Conservation (phyloP, 2,113 vertebrate genomes). For the Pseudolaguvia tuberculata region DNA sequence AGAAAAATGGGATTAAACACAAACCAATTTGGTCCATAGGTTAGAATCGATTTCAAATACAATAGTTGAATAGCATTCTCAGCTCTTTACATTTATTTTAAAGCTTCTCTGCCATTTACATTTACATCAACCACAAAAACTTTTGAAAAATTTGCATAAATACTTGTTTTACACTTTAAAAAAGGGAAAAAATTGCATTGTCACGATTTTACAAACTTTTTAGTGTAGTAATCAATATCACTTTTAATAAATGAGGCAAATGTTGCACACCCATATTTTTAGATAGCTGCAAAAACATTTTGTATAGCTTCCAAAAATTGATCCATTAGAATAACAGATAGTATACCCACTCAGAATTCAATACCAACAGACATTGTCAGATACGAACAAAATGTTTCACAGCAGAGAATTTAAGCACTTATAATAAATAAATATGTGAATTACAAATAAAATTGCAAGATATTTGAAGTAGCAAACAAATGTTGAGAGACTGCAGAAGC, state of each 20-base stretch:
- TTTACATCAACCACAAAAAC: too few species aligned
- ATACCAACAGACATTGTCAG: conserved; percentile 26
- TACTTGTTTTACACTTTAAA: too few species aligned
- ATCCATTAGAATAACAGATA: conserved; percentile 29
- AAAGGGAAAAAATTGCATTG: too few species aligned
- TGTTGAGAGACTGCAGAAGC: conserved; percentile 32
- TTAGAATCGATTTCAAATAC: conserved; percentile 27
- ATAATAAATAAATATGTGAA: conserved; percentile 13
- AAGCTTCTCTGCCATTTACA: too few species aligned
- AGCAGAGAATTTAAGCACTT: conserved; percentile 29
- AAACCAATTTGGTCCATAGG: neutral
- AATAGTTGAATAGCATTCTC: conserved; percentile 7
- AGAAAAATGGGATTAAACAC: neutral
- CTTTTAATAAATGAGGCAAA: too few species aligned
- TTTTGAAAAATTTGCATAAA: too few species aligned
- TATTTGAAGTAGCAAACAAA: conserved; percentile 44
- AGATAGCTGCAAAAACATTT: conserved; percentile 41
- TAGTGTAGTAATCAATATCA: conserved; percentile 45
- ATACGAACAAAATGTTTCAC: conserved; percentile 23
- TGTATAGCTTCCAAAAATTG: conserved; percentile 38
- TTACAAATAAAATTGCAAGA: conserved; percentile 28
- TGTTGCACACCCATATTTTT: conserved; percentile 17
- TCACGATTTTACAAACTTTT: too few species aligned
- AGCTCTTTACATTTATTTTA: neutral
- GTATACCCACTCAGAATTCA: conserved; percentile 36